Evolutionary conservation across 2,113 vertebrate species (phyloP).

Genomic region (Neopipo cinnamomea): DNA sequence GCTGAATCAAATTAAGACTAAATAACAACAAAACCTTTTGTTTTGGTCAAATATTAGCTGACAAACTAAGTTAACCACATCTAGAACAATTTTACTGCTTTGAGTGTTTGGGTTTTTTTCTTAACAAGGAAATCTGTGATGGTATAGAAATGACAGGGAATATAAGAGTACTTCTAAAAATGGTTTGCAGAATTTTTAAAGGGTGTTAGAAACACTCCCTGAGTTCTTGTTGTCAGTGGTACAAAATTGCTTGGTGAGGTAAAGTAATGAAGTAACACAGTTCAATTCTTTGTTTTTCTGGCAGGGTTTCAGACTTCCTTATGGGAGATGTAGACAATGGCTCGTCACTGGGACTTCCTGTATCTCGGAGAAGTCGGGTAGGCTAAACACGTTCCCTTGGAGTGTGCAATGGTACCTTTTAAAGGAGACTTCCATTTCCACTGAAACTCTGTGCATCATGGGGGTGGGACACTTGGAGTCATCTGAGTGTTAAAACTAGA

Average conservation of each 20-base stretch:
- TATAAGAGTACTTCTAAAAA: neutral
- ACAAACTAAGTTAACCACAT: neutral
- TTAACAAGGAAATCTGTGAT: neutral
- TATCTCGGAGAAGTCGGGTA: conserved; percentile 90
- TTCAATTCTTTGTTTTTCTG: conserved; percentile 27
- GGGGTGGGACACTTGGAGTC: neutral
- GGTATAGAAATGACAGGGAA: neutral
- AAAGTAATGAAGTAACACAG: conserved; percentile 12
- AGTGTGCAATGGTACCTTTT: neutral
- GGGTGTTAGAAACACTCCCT: neutral
- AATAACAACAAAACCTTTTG: neutral
- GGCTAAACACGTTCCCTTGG: conserved; percentile 28
- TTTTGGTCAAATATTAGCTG: neutral
- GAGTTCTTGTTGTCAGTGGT: neutral
- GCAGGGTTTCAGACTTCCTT: conserved; percentile 97
- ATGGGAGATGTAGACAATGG: conserved; percentile 99
- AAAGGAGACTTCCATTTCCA: neutral
- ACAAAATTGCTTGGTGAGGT: neutral
- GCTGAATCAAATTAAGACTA: neutral
- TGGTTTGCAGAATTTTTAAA: neutral
- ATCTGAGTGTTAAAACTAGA: neutral
- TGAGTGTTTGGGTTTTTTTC: neutral
- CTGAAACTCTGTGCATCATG: neutral
- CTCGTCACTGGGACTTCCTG: conserved; percentile 87
- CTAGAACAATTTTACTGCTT: neutral